A percentile compares a stretch with the other conserved stretches of the same genome.
These are phyloP conservation scores for Callimorpha dominula DNA, from an alignment of 2,888 invertebrate genomes.

Conservation along the genomic window DNA sequence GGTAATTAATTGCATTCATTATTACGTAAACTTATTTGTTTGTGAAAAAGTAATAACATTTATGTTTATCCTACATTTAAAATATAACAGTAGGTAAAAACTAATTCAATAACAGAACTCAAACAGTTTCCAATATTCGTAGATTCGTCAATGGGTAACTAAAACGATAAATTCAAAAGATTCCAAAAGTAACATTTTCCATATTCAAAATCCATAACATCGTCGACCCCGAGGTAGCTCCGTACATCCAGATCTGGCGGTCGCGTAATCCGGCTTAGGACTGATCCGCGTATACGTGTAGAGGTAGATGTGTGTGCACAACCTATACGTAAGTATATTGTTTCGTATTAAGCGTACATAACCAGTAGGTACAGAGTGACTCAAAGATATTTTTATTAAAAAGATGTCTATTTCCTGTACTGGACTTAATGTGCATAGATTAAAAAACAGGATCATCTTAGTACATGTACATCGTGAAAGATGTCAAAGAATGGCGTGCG, in stretches of 20 bases:
- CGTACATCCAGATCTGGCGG: slow-evolving; percentile 74
- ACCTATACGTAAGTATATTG: slow-evolving; percentile 58
- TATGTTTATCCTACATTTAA: not conserved
- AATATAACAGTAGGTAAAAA: not conserved
- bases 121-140: not conserved
- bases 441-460: not conserved
- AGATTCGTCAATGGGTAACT: not conserved
- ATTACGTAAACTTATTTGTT: not conserved
- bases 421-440: not conserved
- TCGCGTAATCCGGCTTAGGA: slow-evolving; percentile 83
- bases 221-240: slow-evolving; percentile 66
- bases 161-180: slow-evolving; percentile 37
- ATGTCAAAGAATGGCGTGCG: not conserved
- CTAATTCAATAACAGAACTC: too few species aligned
- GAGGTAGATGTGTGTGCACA: slow-evolving; percentile 53
- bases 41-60: not conserved
- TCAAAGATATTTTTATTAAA: not conserved
- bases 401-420: not conserved
- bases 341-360: slow-evolving; percentile 39
- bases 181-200: slow-evolving; percentile 52
- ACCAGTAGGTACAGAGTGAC: not conserved
- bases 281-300: slow-evolving; percentile 64
- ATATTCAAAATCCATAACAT: slow-evolving; percentile 73
- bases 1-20: too few species aligned
- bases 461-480: not conserved